Percentiles rank a stretch among this genome's conserved stretches.
phyloP scores from a whole-genome alignment of 2,113 vertebrate genomes.

The Tamias sibiricus region DNA sequence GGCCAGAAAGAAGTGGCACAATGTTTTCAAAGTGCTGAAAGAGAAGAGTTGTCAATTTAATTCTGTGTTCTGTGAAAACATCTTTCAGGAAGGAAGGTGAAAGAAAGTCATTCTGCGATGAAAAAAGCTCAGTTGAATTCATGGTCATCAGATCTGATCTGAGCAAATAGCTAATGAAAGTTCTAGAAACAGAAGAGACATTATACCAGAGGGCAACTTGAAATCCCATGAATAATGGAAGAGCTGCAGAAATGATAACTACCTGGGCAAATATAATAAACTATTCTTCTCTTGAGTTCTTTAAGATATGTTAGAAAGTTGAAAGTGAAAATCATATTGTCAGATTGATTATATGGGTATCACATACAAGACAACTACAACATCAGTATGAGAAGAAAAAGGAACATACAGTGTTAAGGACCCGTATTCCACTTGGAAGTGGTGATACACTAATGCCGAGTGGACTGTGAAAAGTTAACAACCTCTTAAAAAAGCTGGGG shows the following conservation, averaged over 20 bases:
- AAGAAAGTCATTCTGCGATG: neutral
- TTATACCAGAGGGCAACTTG: neutral
- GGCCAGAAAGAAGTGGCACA: neutral
- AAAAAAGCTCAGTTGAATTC: neutral
- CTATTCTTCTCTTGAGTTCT: neutral
- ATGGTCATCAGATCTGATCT: neutral
- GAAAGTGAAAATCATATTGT: neutral
- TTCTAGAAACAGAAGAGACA: neutral
- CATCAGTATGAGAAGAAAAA: neutral
- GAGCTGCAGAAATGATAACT: neutral
- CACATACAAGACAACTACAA: neutral
- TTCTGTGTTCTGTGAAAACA: neutral
- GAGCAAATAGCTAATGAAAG: neutral
- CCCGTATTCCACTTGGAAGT: neutral
- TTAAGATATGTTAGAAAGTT: neutral
- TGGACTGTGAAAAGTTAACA: conserved; percentile 1
- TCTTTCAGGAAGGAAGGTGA: neutral
- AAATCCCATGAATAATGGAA: neutral
- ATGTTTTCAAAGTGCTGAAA: neutral
- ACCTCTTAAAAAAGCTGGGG: neutral
- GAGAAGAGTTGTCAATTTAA: neutral
- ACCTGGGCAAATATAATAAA: neutral
- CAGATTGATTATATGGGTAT: neutral
- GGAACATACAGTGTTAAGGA: neutral
- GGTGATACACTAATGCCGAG: neutral